Percentiles rank a stretch among this genome's conserved stretches.
Evolutionary conservation across 2,888 invertebrate species (phyloP).

Genomic region (Caenorhabditis uteleia): DNA sequence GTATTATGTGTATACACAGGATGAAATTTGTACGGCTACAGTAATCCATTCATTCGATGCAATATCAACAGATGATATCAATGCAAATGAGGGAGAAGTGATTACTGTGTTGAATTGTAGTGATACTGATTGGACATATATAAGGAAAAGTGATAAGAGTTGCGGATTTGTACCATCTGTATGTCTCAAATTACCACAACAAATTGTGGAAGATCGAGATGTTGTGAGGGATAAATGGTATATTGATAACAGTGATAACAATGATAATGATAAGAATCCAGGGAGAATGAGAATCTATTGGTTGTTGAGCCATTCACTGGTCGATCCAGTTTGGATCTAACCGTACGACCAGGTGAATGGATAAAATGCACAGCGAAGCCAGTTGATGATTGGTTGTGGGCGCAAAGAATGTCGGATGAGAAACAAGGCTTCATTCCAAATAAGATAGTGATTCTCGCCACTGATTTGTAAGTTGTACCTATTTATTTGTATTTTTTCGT

Average conservation of each 20-base stretch:
- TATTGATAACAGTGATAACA: neutral
- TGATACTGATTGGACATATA: slow-evolving; percentile 42
- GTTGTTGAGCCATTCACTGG: slow-evolving; percentile 39
- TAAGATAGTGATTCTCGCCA: slow-evolving; percentile 39
- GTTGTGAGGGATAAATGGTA: slow-evolving; percentile 25
- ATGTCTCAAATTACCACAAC: slow-evolving; percentile 11
- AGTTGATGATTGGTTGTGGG: slow-evolving; percentile 42
- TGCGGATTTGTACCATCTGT: slow-evolving; percentile 35
- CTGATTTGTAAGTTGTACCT: slow-evolving; percentile 29
- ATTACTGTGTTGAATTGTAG: slow-evolving; percentile 35
- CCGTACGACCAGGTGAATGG: slow-evolving; percentile 45
- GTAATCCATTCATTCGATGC: slow-evolving; percentile 13
- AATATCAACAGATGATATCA: slow-evolving; percentile 13
- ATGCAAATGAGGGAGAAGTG: slow-evolving; percentile 16
- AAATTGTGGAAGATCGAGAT: neutral
- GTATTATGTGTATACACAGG: slow-evolving; percentile 7
- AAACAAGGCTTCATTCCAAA: slow-evolving; percentile 45
- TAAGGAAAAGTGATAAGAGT: too few species aligned
- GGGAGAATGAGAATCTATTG: slow-evolving; percentile 39
- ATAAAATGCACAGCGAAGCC: slow-evolving; percentile 17
- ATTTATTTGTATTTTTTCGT: neutral
- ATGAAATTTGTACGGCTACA: slow-evolving; percentile 13
- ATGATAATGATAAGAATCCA: slow-evolving; percentile 4
- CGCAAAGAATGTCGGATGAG: slow-evolving; percentile 19
- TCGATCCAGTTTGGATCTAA: slow-evolving; percentile 26